Evolutionary conservation across 2,888 invertebrate species (phyloP).

Genomic region (Auanema freiburgensis): DNA sequence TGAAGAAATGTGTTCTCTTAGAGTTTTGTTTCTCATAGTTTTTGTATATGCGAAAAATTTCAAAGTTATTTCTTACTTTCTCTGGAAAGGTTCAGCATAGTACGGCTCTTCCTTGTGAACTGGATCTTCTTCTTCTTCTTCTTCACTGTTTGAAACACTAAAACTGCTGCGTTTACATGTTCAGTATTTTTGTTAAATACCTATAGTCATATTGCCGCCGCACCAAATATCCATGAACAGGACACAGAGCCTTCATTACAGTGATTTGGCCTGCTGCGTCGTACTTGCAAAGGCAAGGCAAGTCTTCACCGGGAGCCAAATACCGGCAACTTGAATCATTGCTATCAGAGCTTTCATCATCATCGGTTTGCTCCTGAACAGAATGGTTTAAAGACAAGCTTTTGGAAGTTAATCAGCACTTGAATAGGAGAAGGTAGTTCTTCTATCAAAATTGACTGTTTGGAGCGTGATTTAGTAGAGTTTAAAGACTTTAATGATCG

Average conservation of each 20-base stretch:
- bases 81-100: constrained; percentile 36
- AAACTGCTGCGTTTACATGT: constrained; percentile 2
- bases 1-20: neutral
- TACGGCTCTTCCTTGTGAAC: constrained; percentile 46
- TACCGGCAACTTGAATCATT: constrained; percentile 47
- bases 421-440: constrained; percentile 38
- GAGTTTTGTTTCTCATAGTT: neutral
- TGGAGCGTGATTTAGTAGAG: constrained; percentile 37
- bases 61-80: constrained; percentile 25
- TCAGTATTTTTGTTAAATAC: constrained; percentile 10
- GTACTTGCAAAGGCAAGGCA: constrained; percentile 61
- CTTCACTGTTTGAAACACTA: constrained; percentile 45
- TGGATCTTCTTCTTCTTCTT: constrained; percentile 41
- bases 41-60: neutral
- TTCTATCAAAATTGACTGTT: constrained; percentile 43
- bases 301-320: constrained; percentile 58
- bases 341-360: constrained; percentile 25
- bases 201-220: constrained; percentile 50
- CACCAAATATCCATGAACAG: constrained; percentile 63
- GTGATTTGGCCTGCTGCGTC: constrained; percentile 48
- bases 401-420: constrained; percentile 13
- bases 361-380: constrained; percentile 45
- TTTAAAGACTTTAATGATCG: constrained; percentile 25
- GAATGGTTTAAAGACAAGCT: neutral
- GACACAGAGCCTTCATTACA: constrained; percentile 58